These are phyloP conservation scores for Cordylochernes scorpioides DNA, from an alignment of 2,888 invertebrate genomes.

Conservation along the genomic window DNA sequence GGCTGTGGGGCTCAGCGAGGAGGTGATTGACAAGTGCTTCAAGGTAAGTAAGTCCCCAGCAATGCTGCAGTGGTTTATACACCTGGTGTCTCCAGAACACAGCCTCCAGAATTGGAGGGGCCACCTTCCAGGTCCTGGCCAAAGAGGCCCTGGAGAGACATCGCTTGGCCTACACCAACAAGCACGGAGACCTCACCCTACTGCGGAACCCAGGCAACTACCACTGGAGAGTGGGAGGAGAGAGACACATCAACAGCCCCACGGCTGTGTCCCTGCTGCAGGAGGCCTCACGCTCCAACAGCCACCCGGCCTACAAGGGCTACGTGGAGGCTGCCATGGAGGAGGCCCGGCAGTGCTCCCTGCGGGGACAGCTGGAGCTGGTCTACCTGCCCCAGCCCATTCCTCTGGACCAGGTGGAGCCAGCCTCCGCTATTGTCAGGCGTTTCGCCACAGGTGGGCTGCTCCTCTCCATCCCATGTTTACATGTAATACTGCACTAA, in stretches of 20 bases:
- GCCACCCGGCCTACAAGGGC: slow-evolving; percentile 50
- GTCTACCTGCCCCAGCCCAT: slow-evolving; percentile 47
- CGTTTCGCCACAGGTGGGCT: slow-evolving; percentile 52
- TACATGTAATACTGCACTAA: not conserved
- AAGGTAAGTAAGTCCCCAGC: slow-evolving; percentile 28
- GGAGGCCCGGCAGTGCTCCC: slow-evolving; percentile 53
- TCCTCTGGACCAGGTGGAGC: slow-evolving; percentile 62
- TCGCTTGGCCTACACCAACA: slow-evolving; percentile 39
- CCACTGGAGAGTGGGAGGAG: slow-evolving; percentile 90
- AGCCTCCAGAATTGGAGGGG: slow-evolving; percentile 53
- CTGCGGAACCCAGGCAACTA: slow-evolving; percentile 69
- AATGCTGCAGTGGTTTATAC: no score
- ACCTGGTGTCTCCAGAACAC: slow-evolving; percentile 32
- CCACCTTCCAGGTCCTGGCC: slow-evolving; percentile 59
- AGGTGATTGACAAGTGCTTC: slow-evolving; percentile 83
- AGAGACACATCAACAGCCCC: slow-evolving; percentile 93
- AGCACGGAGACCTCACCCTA: slow-evolving; percentile 40
- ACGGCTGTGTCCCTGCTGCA: slow-evolving; percentile 46
- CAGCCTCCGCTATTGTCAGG: slow-evolving; percentile 80
- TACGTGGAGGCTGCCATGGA: slow-evolving; percentile 60
- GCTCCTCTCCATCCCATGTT: not conserved
- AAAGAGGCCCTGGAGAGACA: slow-evolving; percentile 58
- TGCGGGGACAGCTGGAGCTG: slow-evolving; percentile 75
- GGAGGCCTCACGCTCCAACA: slow-evolving; percentile 64
- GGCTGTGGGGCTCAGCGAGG: slow-evolving; percentile 73